These are phyloP conservation scores for Pristis pectinata DNA, from an alignment of 2,797 vertebrate species.

Conservation along the genomic window DNA sequence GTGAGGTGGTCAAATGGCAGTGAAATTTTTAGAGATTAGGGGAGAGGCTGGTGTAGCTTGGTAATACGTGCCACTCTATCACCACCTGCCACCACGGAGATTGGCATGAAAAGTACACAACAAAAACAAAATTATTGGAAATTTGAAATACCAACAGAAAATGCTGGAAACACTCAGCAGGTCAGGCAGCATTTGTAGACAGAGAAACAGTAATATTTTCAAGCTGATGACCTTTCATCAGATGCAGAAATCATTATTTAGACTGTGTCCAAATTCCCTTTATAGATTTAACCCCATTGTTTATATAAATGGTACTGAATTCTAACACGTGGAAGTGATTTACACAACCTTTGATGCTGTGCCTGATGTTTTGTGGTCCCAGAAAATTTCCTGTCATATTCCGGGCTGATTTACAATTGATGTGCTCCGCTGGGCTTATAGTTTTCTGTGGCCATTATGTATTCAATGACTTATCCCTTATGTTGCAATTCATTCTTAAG, in stretches of 20 bases:
- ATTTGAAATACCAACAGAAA: too few relatives aligned
- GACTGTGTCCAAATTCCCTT: background rate
- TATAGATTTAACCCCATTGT: background rate
- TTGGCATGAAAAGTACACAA: too few relatives aligned
- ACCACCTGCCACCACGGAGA: too few relatives aligned
- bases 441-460: background rate
- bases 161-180: too few relatives aligned
- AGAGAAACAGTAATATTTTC: too few relatives aligned
- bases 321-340: background rate
- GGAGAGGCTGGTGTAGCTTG: too few relatives aligned
- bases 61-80: too few relatives aligned
- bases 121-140: too few relatives aligned
- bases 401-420: background rate
- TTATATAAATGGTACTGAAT: background rate
- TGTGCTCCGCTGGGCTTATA: background rate
- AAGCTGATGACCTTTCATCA: too few relatives aligned
- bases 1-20: too few relatives aligned
- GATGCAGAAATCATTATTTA: background rate
- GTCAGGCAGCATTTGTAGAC: too few relatives aligned
- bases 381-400: background rate
- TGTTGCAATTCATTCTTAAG: background rate
- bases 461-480: background rate
- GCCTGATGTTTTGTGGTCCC: background rate
- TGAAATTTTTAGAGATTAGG: too few relatives aligned
- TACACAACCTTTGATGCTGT: slow-evolving; percentile 17